A percentile compares a stretch with the other conserved stretches of the same genome.
Conservation (phyloP, 2,888 invertebrate species). For the Coelopa pilipes region DNA sequence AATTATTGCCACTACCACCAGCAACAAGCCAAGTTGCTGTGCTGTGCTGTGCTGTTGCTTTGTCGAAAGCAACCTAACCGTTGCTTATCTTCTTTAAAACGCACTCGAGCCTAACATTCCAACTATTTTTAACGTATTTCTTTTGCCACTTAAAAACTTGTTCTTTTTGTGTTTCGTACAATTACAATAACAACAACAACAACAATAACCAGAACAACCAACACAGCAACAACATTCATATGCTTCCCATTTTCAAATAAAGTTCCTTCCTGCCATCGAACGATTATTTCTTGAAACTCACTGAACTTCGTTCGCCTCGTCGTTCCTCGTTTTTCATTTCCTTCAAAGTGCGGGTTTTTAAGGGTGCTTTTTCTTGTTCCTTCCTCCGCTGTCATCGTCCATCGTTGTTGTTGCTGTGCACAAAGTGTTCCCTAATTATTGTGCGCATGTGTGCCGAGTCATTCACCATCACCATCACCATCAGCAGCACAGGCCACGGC, state of each 20-base stretch:
- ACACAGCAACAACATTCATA: not conserved
- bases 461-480: conserved; percentile 45
- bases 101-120: conserved; percentile 53
- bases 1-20: conserved; percentile 42
- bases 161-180: conserved; percentile 21
- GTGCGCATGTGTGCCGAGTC: conserved; percentile 57
- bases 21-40: not conserved
- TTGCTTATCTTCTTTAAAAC: conserved; percentile 41
- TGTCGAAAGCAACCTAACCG: conserved; percentile 38
- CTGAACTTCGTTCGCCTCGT: conserved; percentile 38
- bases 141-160: conserved; percentile 32
- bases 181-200: conserved; percentile 16
- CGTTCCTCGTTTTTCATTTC: conserved; percentile 19
- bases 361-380: conserved; percentile 49
- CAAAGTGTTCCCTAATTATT: conserved; percentile 52
- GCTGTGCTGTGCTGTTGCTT: conserved; percentile 18
- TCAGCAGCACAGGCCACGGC: conserved; percentile 46
- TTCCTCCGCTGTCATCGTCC: not conserved
- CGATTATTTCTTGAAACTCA: conserved; percentile 36
- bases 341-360: conserved; percentile 32
- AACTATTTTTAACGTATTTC: conserved; percentile 58
- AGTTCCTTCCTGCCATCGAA: conserved; percentile 14
- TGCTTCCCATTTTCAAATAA: conserved; percentile 31
- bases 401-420: conserved; percentile 30
- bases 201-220: not conserved